phyloP scores from a whole-genome alignment of 2,797 vertebrate genomes.

The Hippocampus kuda region DNA sequence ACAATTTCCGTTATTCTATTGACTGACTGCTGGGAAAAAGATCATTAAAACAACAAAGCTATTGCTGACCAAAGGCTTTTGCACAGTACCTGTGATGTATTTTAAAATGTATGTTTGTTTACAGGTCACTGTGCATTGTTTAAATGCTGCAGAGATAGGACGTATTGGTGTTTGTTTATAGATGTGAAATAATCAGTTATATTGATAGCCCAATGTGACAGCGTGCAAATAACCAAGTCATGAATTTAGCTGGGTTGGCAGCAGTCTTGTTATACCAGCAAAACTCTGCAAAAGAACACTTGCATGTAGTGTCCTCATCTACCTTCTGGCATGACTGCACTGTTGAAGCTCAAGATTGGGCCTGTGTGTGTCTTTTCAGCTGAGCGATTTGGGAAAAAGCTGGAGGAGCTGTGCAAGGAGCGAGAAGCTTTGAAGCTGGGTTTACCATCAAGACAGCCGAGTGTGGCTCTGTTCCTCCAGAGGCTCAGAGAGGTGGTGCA shows the following conservation, averaged over 20 bases:
- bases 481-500: slow-evolving; percentile 63
- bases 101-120: no score
- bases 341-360: background rate
- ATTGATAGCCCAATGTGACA: background rate
- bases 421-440: slow-evolving; percentile 62
- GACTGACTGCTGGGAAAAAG: background rate
- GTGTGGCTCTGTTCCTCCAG: slow-evolving; percentile 68
- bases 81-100: no score
- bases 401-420: slow-evolving; percentile 76
- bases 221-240: background rate
- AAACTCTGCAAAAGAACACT: background rate
- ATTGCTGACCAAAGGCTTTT: no score
- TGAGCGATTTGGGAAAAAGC: slow-evolving; percentile 70
- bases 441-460: slow-evolving; percentile 77
- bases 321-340: background rate
- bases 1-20: background rate
- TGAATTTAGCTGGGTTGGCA: background rate
- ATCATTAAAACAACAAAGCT: no score
- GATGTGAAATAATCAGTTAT: background rate
- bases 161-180: slow-evolving; percentile 18
- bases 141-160: background rate
- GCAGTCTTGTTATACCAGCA: background rate
- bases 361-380: slow-evolving; percentile 56
- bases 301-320: background rate
- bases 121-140: no score